These are phyloP conservation scores for Chrysemys picta DNA, from an alignment of 2,113 vertebrate genomes.

Conservation along the genomic window DNA sequence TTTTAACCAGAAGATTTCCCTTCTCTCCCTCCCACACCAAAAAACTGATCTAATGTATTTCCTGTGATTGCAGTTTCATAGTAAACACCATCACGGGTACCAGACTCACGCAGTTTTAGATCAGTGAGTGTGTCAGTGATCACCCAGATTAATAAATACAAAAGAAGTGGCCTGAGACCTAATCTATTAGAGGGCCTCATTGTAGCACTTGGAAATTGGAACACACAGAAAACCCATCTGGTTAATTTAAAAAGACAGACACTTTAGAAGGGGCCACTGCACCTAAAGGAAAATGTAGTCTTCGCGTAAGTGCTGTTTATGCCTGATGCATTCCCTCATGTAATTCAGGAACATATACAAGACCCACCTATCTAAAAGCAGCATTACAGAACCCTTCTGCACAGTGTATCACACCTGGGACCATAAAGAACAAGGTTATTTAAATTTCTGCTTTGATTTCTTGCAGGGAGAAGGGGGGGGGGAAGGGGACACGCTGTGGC, in stretches of 20 bases:
- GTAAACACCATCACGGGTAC: accelerated
- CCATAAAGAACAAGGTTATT: background rate
- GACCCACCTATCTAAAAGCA: accelerated
- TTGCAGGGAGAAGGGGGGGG: background rate
- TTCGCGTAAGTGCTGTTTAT: constrained; percentile 20
- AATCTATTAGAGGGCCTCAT: background rate
- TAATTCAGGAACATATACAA: background rate
- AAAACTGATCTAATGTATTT: background rate
- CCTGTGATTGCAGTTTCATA: background rate
- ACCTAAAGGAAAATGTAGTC: background rate
- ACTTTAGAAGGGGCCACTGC: background rate
- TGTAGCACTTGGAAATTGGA: accelerated
- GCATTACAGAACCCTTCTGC: background rate
- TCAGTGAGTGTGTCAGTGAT: background rate
- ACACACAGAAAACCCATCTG: background rate
- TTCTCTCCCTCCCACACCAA: background rate
- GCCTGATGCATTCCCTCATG: background rate
- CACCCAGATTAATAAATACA: background rate
- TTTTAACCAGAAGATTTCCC: background rate
- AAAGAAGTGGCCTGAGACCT: background rate
- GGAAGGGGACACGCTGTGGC: background rate
- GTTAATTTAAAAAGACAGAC: background rate
- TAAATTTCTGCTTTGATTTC: background rate
- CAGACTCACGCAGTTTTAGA: background rate
- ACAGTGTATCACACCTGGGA: background rate